These are phyloP conservation scores for Campylomormyrus tamandua DNA, from an alignment of 2,113 vertebrate species.

Conservation along the genomic window DNA sequence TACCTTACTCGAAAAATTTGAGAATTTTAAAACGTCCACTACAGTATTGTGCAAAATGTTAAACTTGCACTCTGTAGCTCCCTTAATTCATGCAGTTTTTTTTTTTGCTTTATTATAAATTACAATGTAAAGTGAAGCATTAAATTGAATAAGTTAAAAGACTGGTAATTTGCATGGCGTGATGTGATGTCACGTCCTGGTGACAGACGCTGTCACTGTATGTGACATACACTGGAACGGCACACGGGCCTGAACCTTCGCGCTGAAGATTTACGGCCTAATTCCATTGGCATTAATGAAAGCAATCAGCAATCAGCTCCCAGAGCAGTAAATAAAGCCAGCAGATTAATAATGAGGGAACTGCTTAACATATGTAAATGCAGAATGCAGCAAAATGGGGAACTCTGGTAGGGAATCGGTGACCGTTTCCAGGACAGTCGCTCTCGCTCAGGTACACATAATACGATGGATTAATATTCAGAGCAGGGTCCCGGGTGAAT, in stretches of 20 bases:
- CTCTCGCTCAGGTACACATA: neutral
- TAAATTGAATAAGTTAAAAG: neutral
- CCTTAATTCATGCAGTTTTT: neutral
- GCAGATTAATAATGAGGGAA: neutral
- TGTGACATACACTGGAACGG: neutral
- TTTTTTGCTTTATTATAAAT: neutral
- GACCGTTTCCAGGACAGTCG: neutral
- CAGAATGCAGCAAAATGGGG: neutral
- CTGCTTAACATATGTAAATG: conserved; percentile 7
- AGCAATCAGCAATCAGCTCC: conserved; percentile 11
- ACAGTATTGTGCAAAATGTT: neutral
- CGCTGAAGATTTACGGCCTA: neutral
- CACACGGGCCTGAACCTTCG: neutral
- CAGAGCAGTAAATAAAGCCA: neutral
- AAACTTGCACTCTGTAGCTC: neutral
- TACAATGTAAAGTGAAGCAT: neutral
- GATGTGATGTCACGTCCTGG: neutral
- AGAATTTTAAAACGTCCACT: neutral
- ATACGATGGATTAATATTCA: neutral
- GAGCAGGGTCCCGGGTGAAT: neutral
- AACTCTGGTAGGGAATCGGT: neutral
- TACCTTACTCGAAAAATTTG: neutral
- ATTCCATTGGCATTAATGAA: neutral
- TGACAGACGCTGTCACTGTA: neutral
- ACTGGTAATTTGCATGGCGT: neutral